Base-by-base conservation (phyloP, 2,113 vertebrate genomes). In the Macquaria australasica region DNA sequence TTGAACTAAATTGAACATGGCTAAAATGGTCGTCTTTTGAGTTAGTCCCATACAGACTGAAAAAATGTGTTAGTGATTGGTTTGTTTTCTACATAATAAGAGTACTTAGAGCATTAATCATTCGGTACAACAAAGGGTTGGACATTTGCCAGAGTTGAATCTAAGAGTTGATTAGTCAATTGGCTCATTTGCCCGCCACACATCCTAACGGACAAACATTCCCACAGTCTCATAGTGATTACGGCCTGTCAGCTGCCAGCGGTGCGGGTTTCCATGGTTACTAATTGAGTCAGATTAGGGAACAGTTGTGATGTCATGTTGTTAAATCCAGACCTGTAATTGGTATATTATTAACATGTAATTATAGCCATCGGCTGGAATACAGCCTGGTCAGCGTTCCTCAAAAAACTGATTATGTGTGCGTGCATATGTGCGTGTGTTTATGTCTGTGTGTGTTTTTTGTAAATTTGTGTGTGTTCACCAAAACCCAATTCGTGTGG, bases 241-340 rank as follows among this genome's bases (percentile, higher is more conserved):
- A 89, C 2, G 25, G 73, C 25, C 41, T 68, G 23, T 66, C 79
- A 55, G 81, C 73, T 81, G 60, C 63, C 80, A 82, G 87, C 55
- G 7, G 73, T 59, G 51, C 31, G 8, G 41, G 81, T 89, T 89
- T 85, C 89, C 78, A 83, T 87, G 88, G 88, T 55, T 72, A 81
- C 92, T 92, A 91, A 95, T 91, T 91, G 88, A 34, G 69, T 68
- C 60, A 84, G 90, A 93, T 94, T 90, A 90, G 77, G 67, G 34
- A 79, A 84, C 56, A 79, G 79, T 84, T 83, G 78, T 93, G 89
- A 94, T 90, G 91, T 95, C 89, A 91, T 85, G 84, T 62, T 77
- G 79, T 93, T 87, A 89, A 91, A 89, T 67, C 71, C 79, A 87
- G 86, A 77, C 81, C 82, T 88, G 85, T 91, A 89, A 92, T 91